These are phyloP conservation scores for Aporophyla lueneburgensis DNA, from an alignment of 2,888 invertebrate species.

Conservation along the genomic window DNA sequence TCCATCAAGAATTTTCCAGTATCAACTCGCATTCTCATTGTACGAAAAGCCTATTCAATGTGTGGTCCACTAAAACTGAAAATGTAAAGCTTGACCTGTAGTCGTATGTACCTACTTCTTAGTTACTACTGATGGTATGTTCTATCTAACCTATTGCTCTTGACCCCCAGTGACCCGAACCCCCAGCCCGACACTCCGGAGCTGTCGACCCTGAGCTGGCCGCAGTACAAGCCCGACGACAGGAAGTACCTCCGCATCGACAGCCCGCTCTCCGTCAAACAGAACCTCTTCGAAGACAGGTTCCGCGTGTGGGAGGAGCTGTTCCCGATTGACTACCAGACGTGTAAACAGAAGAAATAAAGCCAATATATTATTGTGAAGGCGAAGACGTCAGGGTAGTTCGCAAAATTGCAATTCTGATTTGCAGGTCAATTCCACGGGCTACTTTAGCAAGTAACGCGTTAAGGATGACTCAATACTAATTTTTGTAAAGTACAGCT, in stretches of 20 bases:
- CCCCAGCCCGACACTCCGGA: conserved; percentile 63
- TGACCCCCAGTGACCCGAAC: conserved; percentile 73
- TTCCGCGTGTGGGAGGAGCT: conserved; percentile 77
- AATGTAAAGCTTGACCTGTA: no score
- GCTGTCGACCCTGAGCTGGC: conserved; percentile 70
- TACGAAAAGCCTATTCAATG: no score
- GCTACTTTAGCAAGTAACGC: no score
- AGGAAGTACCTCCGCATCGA: conserved; percentile 73
- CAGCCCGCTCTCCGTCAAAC: conserved; percentile 59
- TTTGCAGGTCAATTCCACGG: no score
- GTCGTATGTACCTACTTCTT: background rate
- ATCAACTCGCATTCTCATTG: no score
- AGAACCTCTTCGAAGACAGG: conserved; percentile 73
- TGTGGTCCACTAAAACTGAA: no score
- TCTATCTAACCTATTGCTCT: background rate
- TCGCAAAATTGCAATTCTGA: no score
- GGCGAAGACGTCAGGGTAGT: no score
- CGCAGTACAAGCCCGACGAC: conserved; percentile 62
- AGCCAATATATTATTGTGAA: no score
- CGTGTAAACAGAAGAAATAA: conserved; percentile 23
- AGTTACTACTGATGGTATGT: background rate
- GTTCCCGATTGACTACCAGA: conserved; percentile 66
- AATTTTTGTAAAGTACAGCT: no score
- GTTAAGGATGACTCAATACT: no score
- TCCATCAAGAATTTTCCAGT: no score